Evolutionary conservation across 53 echinoderm and acorn worm genomes (phyloP).

Genomic region (Hippasteria phrygiana): DNA sequence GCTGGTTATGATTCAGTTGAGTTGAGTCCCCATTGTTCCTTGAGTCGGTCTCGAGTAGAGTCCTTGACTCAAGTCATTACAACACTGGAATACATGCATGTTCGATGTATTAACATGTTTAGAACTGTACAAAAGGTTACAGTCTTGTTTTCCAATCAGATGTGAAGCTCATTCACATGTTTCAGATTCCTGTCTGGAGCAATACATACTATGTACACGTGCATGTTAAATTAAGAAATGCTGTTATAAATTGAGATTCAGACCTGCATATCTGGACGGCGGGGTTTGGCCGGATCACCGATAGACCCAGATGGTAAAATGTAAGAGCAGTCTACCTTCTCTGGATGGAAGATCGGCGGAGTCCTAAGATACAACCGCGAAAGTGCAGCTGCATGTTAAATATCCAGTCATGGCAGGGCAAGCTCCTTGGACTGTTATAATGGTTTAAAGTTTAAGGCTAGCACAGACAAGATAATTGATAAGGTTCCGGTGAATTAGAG

Average conservation of each 20-base stretch:
- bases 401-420: background rate
- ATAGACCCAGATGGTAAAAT: background rate
- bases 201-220: background rate
- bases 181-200: conserved; percentile 18
- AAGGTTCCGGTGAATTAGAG: background rate
- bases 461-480: too few species aligned
- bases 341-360: background rate
- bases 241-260: conserved; percentile 1
- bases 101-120: background rate
- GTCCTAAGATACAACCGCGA: background rate
- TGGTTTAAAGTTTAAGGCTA: too few species aligned
- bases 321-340: background rate
- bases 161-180: conserved; percentile 7
- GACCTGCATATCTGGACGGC: background rate
- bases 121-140: background rate
- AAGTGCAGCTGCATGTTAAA: conserved; percentile 15
- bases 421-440: background rate
- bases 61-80: too few species aligned
- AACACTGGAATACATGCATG: background rate
- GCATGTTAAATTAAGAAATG: background rate
- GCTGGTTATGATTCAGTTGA: too few species aligned
- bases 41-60: too few species aligned
- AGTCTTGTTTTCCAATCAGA: conserved; percentile 26
- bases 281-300: background rate
- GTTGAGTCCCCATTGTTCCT: too few species aligned